A percentile compares a stretch with the other conserved stretches of the same genome.
These are phyloP conservation scores for Aradus depressus DNA, from an alignment of 2,888 invertebrate genomes.

Conservation along the genomic window DNA sequence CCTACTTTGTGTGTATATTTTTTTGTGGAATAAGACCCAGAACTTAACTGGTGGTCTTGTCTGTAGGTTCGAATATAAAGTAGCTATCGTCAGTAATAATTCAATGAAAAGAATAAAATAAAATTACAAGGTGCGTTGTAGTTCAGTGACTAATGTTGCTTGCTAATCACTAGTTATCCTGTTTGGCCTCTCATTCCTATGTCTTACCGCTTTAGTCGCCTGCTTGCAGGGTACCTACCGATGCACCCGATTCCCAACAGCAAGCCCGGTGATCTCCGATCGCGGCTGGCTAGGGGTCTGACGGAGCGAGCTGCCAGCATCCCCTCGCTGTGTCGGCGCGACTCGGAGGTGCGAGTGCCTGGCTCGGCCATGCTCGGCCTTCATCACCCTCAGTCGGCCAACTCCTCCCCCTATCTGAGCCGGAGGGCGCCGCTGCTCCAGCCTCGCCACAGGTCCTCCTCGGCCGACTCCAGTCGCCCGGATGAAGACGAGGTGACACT, in stretches of 20 bases:
- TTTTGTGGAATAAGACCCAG: too few species aligned
- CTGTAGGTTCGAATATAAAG: too few species aligned
- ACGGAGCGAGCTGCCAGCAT: conserved; percentile 27
- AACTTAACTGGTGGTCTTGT: too few species aligned
- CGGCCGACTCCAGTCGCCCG: conserved; percentile 47
- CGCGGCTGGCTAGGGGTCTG: conserved; percentile 20
- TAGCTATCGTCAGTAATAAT: too few species aligned
- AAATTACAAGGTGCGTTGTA: too few species aligned
- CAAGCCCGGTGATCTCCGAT: conserved; percentile 13
- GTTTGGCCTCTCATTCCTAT: too few species aligned
- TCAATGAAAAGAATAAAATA: too few species aligned
- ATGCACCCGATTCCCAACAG: conserved; percentile 27
- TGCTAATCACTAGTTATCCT: conserved; percentile 44
- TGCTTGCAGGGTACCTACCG: conserved; percentile 26
- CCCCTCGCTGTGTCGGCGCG: conserved; percentile 20
- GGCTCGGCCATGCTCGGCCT: conserved; percentile 48
- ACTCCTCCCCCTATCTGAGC: conserved; percentile 46
- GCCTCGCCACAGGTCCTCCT: conserved; percentile 48
- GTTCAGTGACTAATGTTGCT: too few species aligned
- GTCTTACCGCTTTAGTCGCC: conserved; percentile 1
- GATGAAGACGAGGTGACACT: conserved; percentile 42
- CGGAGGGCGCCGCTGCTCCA: conserved; percentile 39
- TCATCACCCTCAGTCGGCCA: conserved; percentile 32
- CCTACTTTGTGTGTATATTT: too few species aligned
- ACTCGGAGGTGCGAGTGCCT: conserved; percentile 37